Percentiles rank a stretch among this genome's conserved stretches.
Conservation (phyloP, 2,888 invertebrate genomes). For the Sarcophaga subvicina region DNA sequence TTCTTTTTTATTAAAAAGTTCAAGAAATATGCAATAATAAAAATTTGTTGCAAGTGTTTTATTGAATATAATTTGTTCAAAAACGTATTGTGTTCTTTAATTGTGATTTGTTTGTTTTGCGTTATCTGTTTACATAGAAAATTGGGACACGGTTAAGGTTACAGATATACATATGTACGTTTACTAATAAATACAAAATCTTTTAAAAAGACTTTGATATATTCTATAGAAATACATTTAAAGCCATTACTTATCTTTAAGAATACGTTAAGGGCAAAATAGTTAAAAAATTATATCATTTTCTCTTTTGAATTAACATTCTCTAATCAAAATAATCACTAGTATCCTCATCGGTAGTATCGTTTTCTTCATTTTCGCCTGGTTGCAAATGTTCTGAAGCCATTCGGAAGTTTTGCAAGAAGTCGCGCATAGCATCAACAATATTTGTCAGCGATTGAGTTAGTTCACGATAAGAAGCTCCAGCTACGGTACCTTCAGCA, state of each 20-base stretch:
- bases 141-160: neutral
- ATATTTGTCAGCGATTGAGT: slow-evolving; percentile 86
- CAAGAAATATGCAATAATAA: neutral
- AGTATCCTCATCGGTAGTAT: slow-evolving; percentile 83
- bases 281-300: neutral
- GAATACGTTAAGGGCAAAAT: slow-evolving; percentile 31
- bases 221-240: slow-evolving; percentile 48
- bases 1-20: too few relatives aligned
- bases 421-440: slow-evolving; percentile 88
- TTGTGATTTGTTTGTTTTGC: slow-evolving; percentile 17
- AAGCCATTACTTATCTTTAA: slow-evolving; percentile 51
- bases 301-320: neutral
- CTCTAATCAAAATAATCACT: slow-evolving; percentile 81
- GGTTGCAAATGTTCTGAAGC: slow-evolving; percentile 83
- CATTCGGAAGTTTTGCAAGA: slow-evolving; percentile 86
- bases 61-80: slow-evolving; percentile 7
- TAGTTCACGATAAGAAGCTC: slow-evolving; percentile 81
- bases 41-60: slow-evolving; percentile 21
- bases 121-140: slow-evolving; percentile 29
- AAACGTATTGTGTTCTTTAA: slow-evolving; percentile 29
- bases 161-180: neutral
- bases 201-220: slow-evolving; percentile 39
- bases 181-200: slow-evolving; percentile 22
- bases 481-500: slow-evolving; percentile 79
- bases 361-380: slow-evolving; percentile 80